Evolutionary conservation across 2,888 invertebrate species (phyloP).

Genomic region (Cosmopolites sordidus): DNA sequence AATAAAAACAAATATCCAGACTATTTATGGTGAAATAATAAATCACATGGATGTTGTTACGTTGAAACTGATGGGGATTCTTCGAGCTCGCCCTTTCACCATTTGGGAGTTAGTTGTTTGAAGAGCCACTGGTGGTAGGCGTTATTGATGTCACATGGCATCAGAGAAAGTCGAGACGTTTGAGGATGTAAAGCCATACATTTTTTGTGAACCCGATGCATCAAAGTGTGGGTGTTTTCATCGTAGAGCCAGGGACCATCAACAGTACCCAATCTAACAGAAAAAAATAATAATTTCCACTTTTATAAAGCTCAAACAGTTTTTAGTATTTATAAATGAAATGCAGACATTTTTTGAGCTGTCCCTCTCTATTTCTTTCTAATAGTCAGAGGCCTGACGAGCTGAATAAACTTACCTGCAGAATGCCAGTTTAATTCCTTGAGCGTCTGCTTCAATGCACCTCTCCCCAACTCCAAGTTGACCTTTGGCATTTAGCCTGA

Average conservation of each 20-base stretch:
- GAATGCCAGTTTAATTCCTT: conserved; percentile 82
- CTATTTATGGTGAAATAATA: too few relatives aligned
- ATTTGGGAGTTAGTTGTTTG: conserved; percentile 66
- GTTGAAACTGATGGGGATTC: too few relatives aligned
- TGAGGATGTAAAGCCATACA: conserved; percentile 83
- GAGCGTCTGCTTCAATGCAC: conserved; percentile 85
- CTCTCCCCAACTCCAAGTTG: conserved; percentile 92
- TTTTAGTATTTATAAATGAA: too few relatives aligned
- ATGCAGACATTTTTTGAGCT: too few relatives aligned
- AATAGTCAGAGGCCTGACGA: too few relatives aligned
- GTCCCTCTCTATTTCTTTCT: too few relatives aligned
- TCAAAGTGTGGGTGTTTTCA: conserved; percentile 65
- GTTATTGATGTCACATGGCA: conserved; percentile 80
- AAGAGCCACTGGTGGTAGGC: conserved; percentile 88
- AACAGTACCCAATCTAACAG: conserved; percentile 69
- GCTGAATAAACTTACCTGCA: conserved; percentile 56
- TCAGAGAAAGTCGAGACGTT: conserved; percentile 69
- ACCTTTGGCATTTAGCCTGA: conserved; percentile 88
- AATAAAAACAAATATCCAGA: too few relatives aligned
- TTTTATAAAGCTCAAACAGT: too few relatives aligned
- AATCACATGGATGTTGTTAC: too few relatives aligned
- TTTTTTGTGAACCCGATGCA: conserved; percentile 73
- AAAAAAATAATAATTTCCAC: too few relatives aligned
- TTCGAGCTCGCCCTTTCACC: too few relatives aligned
- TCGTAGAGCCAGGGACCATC: conserved; percentile 95